A percentile compares a stretch with the other conserved stretches of the same genome.
Evolutionary conservation across 23 tunicate species (phyloP).

Genomic region (Styela plicata): DNA sequence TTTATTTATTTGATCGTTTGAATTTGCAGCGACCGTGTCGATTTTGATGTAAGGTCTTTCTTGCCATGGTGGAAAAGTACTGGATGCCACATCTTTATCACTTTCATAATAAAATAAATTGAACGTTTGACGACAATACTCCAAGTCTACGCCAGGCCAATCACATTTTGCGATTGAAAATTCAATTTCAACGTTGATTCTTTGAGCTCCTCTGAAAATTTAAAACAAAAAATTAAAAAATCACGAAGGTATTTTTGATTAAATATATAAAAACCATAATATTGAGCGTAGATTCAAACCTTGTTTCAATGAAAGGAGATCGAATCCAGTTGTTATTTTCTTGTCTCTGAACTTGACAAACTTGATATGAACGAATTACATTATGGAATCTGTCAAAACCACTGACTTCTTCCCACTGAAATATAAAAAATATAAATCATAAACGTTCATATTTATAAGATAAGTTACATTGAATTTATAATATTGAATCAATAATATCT

Average conservation of each 20-base stretch:
- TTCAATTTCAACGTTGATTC: neutral
- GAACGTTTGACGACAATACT: neutral
- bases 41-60: neutral
- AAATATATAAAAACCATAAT: too few relatives aligned
- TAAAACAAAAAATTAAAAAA: too few relatives aligned
- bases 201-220: slow-evolving; percentile 32
- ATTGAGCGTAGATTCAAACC: slow-evolving; percentile 48
- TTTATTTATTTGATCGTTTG: neutral
- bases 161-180: neutral
- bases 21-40: neutral
- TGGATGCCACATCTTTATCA: neutral
- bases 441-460: too few relatives aligned
- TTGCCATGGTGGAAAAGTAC: neutral
- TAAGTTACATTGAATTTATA: too few relatives aligned
- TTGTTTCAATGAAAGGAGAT: slow-evolving; percentile 71
- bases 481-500: too few relatives aligned
- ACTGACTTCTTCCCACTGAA: slow-evolving; percentile 98
- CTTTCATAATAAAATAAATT: too few relatives aligned
- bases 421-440: slow-evolving; percentile 8
- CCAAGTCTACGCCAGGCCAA: neutral
- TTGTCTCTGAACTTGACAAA: slow-evolving; percentile 27
- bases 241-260: too few relatives aligned
- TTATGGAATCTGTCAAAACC: slow-evolving; percentile 39
- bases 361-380: slow-evolving; percentile 76
- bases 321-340: slow-evolving; percentile 72